phyloP scores from a whole-genome alignment of 2,797 vertebrate species.

The Aeoliscus strigatus region DNA sequence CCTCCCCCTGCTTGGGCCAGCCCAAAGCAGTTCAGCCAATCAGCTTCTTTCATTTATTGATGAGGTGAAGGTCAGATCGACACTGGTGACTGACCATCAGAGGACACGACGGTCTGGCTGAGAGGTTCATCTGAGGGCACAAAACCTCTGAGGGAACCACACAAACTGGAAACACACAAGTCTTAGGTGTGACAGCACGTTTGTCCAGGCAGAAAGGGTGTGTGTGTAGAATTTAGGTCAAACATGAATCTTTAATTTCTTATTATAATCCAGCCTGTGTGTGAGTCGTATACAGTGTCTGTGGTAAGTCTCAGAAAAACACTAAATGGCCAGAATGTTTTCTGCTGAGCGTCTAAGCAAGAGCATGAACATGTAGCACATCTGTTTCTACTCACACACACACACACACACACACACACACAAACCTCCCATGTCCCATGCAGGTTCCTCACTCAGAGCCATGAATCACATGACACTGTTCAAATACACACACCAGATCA shows the following conservation, averaged over 20 bases:
- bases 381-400: slow-evolving; percentile 52
- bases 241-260: too few species aligned
- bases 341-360: neutral
- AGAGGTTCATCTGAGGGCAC: slow-evolving; percentile 4
- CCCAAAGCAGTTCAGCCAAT: slow-evolving; percentile 12
- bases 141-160: neutral
- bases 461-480: slow-evolving; percentile 39
- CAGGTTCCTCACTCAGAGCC: slow-evolving; percentile 27
- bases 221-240: neutral
- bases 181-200: too few species aligned
- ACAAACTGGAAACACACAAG: neutral
- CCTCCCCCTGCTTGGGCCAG: neutral
- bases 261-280: too few species aligned
- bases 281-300: too few species aligned
- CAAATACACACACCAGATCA: slow-evolving; percentile 25
- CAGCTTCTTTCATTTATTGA: slow-evolving; percentile 3
- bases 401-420: too few species aligned
- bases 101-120: slow-evolving; percentile 1
- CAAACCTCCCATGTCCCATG: slow-evolving; percentile 41
- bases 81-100: neutral
- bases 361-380: slow-evolving; percentile 24
- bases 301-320: neutral
- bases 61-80: slow-evolving; percentile 1
- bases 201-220: too few species aligned
- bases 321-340: slow-evolving; percentile 2